A percentile compares a stretch with the other conserved stretches of the same genome.
Evolutionary conservation across 2,888 invertebrate genomes (phyloP).

Genomic region (Fabriciana adippe): DNA sequence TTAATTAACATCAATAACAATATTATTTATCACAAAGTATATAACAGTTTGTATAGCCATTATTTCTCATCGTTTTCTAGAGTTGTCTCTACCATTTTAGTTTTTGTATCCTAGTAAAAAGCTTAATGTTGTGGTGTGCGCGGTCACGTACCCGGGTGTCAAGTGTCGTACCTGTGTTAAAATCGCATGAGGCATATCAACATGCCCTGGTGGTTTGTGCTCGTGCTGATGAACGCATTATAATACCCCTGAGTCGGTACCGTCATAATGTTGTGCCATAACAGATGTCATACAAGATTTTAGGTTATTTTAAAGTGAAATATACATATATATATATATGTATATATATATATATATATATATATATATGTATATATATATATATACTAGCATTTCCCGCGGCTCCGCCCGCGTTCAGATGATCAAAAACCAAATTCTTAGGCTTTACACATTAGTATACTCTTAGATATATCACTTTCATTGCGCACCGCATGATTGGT

Average conservation of each 20-base stretch:
- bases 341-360: too few species aligned
- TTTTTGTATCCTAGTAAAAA: slow-evolving; percentile 19
- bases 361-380: too few species aligned
- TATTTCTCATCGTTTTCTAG: slow-evolving; percentile 4
- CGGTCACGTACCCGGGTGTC: slow-evolving; percentile 28
- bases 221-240: neutral
- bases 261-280: too few species aligned
- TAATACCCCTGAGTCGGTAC: neutral
- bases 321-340: too few species aligned
- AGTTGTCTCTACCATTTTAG: neutral
- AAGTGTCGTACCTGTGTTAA: slow-evolving; percentile 22
- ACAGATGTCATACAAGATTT: too few species aligned
- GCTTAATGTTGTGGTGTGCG: slow-evolving; percentile 28
- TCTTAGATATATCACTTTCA: too few species aligned
- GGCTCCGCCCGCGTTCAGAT: too few species aligned
- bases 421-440: too few species aligned
- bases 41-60: neutral
- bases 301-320: too few species aligned
- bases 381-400: too few species aligned
- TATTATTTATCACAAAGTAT: neutral
- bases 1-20: neutral
- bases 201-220: neutral
- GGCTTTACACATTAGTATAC: too few species aligned
- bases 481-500: too few species aligned
- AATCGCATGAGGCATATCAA: slow-evolving; percentile 8